Conservation (phyloP, 2,888 invertebrate genomes). For the Latrodectus hesperus region DNA sequence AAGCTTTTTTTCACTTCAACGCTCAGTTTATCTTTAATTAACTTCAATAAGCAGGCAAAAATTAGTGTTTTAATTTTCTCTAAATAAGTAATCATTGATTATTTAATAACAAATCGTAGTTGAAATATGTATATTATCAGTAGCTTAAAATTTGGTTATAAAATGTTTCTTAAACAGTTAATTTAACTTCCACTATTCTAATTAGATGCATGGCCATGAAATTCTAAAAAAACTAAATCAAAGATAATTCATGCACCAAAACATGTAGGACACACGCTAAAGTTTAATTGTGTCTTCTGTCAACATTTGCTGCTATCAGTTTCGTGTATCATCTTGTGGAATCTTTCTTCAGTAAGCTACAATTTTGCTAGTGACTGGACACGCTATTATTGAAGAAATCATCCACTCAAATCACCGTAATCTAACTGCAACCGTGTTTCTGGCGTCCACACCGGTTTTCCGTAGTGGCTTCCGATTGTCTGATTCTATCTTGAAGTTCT, state of each 20-base stretch:
- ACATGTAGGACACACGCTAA: conserved; percentile 41
- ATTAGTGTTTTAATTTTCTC: no score
- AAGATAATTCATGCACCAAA: conserved; percentile 39
- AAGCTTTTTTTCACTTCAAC: no score
- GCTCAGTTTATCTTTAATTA: no score
- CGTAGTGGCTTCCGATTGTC: conserved; percentile 17
- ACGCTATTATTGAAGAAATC: conserved; percentile 32
- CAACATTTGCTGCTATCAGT: conserved; percentile 13
- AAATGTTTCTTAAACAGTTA: no score
- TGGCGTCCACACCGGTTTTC: background rate
- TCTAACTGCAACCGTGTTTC: conserved; percentile 33
- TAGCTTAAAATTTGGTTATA: no score
- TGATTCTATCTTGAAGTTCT: conserved; percentile 24
- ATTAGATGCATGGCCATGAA: conserved; percentile 25
- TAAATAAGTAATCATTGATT: no score
- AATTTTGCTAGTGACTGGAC: conserved; percentile 44
- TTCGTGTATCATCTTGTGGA: background rate
- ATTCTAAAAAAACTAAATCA: conserved; percentile 6
- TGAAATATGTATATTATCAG: no score
- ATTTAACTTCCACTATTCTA: background rate
- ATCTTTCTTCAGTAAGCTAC: conserved; percentile 1
- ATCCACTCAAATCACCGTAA: conserved; percentile 30
- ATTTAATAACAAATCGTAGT: no score
- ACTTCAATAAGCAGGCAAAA: no score
- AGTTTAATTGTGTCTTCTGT: background rate